A percentile compares a stretch with the other conserved stretches of the same genome.
These are phyloP conservation scores for Scelioninae gen. 1 DNA, from an alignment of 2,888 invertebrate genomes.

Conservation along the genomic window DNA sequence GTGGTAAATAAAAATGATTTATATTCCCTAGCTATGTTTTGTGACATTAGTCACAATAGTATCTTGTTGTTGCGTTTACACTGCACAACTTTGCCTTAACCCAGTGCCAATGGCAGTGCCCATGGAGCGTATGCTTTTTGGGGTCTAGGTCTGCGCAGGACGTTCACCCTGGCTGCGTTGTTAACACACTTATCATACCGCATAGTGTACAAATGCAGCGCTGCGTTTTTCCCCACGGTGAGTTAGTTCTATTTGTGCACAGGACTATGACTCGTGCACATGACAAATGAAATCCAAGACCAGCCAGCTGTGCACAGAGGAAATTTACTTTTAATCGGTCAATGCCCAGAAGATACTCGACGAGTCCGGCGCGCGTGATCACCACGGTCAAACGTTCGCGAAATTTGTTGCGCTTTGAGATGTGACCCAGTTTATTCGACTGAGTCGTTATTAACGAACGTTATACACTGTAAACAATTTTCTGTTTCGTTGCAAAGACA, in stretches of 20 bases:
- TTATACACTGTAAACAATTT: slow-evolving; percentile 39
- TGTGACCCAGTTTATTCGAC: slow-evolving; percentile 54
- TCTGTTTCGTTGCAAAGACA: slow-evolving; percentile 38
- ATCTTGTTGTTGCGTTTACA: slow-evolving; percentile 67
- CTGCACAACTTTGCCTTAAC: slow-evolving; percentile 80
- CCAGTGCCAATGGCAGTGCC: slow-evolving; percentile 80
- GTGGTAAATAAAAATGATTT: too few species aligned
- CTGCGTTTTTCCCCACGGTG: slow-evolving; percentile 58
- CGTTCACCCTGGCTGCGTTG: slow-evolving; percentile 80
- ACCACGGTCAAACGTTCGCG: slow-evolving; percentile 55
- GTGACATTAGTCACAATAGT: slow-evolving; percentile 11
- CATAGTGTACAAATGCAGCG: slow-evolving; percentile 67
- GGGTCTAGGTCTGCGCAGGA: slow-evolving; percentile 83
- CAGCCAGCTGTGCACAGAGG: slow-evolving; percentile 62
- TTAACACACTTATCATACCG: slow-evolving; percentile 80
- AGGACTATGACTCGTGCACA: slow-evolving; percentile 66
- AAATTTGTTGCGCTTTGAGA: slow-evolving; percentile 54
- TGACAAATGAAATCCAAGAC: slow-evolving; percentile 65
- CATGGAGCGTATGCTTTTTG: slow-evolving; percentile 80
- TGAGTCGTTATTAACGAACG: slow-evolving; percentile 23
- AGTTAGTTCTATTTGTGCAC: slow-evolving; percentile 70
- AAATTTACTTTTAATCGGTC: slow-evolving; percentile 70
- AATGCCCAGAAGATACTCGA: slow-evolving; percentile 63
- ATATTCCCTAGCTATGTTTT: too few species aligned
- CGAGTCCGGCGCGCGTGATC: slow-evolving; percentile 24